Evolutionary conservation across 2,797 vertebrate genomes (phyloP).

Genomic region (Gila robusta): DNA sequence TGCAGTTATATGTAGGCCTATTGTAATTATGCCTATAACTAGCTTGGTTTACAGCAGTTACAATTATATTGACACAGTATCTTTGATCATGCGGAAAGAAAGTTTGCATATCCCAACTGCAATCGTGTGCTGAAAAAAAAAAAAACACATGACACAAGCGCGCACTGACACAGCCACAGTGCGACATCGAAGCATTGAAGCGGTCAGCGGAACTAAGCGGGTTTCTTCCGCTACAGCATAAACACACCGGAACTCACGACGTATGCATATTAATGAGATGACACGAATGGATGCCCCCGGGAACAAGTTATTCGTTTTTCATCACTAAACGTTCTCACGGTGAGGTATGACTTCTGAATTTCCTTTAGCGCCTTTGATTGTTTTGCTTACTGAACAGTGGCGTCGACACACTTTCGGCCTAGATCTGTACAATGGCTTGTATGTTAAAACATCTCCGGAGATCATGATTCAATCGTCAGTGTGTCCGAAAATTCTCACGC

Average conservation of each 20-base stretch:
- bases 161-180: not conserved
- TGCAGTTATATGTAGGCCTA: not conserved
- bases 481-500: too few species aligned
- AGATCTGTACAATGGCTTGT: not conserved
- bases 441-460: not conserved
- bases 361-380: accelerated
- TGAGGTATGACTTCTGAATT: not conserved
- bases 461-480: not conserved
- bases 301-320: not conserved
- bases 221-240: not conserved
- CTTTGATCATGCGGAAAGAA: not conserved
- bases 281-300: too few species aligned
- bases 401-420: not conserved
- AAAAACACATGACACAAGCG: not conserved
- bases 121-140: not conserved
- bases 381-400: not conserved
- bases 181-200: not conserved
- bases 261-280: not conserved
- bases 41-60: not conserved
- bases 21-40: not conserved
- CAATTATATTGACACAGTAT: not conserved
- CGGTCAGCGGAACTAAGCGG: not conserved
- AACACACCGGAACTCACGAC: not conserved
- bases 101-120: not conserved
- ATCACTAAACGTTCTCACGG: accelerated